Conservation (phyloP, 2,797 vertebrate species). For the Natrix natrix region DNA sequence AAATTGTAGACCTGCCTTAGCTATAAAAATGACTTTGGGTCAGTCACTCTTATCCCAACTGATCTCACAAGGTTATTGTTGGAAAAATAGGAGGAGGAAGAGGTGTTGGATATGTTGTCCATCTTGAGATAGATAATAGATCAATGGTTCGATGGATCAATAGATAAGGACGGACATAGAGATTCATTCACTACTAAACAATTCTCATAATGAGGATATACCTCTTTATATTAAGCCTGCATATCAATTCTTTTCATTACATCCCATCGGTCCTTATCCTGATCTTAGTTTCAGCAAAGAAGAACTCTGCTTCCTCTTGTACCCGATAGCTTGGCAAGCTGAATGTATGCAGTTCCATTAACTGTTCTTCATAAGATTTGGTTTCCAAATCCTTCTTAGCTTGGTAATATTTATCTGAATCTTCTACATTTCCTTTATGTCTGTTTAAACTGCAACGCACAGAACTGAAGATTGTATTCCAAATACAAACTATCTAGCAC, state of each 20-base stretch:
- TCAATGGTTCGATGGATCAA: fast-evolving
- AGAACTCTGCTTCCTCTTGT: neutral
- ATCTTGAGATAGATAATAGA: too few relatives aligned
- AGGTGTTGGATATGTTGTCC: too few relatives aligned
- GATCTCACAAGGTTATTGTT: too few relatives aligned
- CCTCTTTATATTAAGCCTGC: neutral
- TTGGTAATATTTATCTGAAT: neutral
- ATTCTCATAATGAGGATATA: neutral
- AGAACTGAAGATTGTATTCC: neutral
- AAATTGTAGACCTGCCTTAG: neutral
- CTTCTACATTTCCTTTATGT: neutral
- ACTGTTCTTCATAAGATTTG: neutral
- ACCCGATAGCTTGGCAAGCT: neutral
- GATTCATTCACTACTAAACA: neutral
- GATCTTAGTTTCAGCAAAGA: neutral
- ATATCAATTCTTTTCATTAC: neutral
- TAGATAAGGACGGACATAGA: neutral
- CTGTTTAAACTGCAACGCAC: neutral
- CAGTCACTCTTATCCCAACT: too few relatives aligned
- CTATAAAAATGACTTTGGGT: too few relatives aligned
- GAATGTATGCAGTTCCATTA: neutral
- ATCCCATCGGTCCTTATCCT: neutral
- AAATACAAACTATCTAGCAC: neutral
- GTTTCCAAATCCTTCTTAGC: neutral
- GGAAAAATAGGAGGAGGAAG: too few relatives aligned